Conservation (phyloP, 1,140 invertebrate species). For the Meloidogyne exigua region DNA sequence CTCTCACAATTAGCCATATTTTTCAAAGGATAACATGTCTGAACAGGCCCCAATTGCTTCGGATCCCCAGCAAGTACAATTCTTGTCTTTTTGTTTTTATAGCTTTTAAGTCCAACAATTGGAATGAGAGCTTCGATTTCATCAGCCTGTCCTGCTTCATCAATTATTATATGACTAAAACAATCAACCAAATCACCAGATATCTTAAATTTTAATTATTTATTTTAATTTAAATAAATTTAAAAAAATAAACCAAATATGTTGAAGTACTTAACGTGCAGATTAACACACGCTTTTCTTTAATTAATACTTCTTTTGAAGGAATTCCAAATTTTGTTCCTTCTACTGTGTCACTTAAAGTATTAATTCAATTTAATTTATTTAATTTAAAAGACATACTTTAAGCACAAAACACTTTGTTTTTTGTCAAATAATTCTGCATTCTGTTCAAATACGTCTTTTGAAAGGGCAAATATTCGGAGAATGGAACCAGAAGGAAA, state of each 20-base stretch:
- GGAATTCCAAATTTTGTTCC: constrained; percentile 22
- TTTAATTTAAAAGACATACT: no score
- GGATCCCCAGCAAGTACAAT: constrained; percentile 85
- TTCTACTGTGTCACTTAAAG: neutral
- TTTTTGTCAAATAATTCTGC: neutral
- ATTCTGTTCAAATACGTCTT: neutral
- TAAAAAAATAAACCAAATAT: constrained; percentile 12
- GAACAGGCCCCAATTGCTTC: constrained; percentile 80
- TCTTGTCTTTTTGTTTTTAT: constrained; percentile 44
- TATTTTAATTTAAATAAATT: constrained; percentile 12
- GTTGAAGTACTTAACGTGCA: constrained; percentile 36
- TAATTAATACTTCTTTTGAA: constrained; percentile 18
- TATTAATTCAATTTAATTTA: neutral
- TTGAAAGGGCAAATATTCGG: neutral
- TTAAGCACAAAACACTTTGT: neutral
- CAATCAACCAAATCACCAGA: neutral
- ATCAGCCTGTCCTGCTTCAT: constrained; percentile 39
- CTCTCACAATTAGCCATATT: neutral
- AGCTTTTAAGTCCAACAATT: constrained; percentile 8
- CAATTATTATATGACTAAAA: constrained; percentile 42
- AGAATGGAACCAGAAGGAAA: neutral
- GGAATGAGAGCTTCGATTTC: constrained; percentile 41
- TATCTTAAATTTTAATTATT: constrained; percentile 22
- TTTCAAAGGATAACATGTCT: constrained; percentile 71
- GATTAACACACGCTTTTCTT: constrained; percentile 29